These are phyloP conservation scores for Synodontis membranacea DNA, from an alignment of 2,113 vertebrate species.

Conservation along the genomic window DNA sequence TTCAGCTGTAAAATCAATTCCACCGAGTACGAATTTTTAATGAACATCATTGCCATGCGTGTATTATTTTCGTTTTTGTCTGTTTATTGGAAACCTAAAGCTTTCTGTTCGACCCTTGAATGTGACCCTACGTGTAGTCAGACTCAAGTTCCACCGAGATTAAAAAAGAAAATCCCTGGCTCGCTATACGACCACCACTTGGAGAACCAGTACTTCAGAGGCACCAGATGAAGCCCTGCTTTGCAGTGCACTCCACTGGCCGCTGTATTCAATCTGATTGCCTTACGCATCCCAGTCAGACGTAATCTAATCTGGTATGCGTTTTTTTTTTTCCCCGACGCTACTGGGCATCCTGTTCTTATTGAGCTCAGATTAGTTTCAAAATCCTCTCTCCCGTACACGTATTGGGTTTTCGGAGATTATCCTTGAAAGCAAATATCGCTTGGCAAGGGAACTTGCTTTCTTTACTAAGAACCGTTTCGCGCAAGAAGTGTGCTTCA, in stretches of 20 bases:
- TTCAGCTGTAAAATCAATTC: background rate
- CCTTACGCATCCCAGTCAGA: background rate
- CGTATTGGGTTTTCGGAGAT: background rate
- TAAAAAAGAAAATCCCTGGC: background rate
- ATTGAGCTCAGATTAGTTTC: background rate
- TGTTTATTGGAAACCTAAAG: background rate
- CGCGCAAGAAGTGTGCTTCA: background rate
- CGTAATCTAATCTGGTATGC: background rate
- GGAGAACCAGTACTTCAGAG: background rate
- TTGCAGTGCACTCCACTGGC: background rate
- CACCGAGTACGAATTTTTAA: background rate
- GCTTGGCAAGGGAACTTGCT: background rate
- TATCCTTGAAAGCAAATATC: background rate
- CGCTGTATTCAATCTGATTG: background rate
- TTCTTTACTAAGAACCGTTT: background rate
- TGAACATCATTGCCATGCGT: too few species aligned
- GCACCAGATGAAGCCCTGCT: background rate
- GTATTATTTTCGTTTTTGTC: background rate
- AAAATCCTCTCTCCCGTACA: background rate
- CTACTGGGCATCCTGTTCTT: background rate
- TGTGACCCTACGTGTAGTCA: background rate
- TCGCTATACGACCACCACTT: background rate
- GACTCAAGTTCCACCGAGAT: background rate
- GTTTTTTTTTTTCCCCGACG: background rate
- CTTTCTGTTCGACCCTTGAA: background rate